phyloP scores from a whole-genome alignment of 2,113 vertebrate genomes.

The Pterocles orientalis region DNA sequence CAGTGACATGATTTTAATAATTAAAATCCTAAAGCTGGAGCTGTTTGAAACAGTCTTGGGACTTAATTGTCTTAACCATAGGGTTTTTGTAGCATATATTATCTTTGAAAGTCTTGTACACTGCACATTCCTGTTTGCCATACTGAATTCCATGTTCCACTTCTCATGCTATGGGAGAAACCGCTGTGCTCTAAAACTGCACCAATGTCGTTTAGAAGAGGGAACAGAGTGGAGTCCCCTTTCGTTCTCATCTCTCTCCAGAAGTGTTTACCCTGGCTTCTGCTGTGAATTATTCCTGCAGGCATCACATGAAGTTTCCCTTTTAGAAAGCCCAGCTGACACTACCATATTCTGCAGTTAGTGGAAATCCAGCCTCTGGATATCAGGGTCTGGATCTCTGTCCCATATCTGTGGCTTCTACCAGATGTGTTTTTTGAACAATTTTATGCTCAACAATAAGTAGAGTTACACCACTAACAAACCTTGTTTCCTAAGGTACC shows the following conservation, averaged over 20 bases:
- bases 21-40: constrained; percentile 23
- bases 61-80: background rate
- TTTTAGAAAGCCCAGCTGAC: background rate
- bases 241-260: background rate
- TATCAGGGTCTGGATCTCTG: background rate
- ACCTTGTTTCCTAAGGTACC: background rate
- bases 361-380: background rate
- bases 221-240: background rate
- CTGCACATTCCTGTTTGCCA: background rate
- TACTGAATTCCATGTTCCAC: background rate
- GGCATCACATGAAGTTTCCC: background rate
- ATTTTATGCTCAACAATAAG: background rate
- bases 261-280: background rate
- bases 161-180: background rate
- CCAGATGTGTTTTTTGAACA: background rate
- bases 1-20: constrained; percentile 27
- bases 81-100: background rate
- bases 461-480: background rate
- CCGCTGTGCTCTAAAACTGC: background rate
- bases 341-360: background rate
- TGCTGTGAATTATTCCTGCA: background rate
- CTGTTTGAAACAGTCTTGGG: background rate
- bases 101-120: background rate
- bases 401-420: background rate
- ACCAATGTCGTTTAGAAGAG: background rate